Evolutionary conservation across 2,797 vertebrate genomes (phyloP).

Genomic region (Eutrigla gurnardus): DNA sequence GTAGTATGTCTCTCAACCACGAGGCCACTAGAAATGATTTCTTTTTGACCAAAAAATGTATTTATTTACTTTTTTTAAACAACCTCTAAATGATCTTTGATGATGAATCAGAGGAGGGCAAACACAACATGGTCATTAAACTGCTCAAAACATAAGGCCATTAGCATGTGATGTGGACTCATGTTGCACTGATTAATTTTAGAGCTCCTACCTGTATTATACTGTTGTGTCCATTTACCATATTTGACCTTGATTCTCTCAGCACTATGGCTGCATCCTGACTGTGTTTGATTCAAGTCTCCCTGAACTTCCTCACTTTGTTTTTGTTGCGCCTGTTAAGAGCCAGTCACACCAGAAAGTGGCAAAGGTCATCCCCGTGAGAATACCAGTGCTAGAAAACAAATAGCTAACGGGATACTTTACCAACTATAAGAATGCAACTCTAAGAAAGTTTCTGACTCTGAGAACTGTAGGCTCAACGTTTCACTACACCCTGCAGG

Average conservation of each 20-base stretch:
- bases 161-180: neutral
- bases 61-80: neutral
- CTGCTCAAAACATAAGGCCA: neutral
- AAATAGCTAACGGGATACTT: too few relatives aligned
- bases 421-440: neutral
- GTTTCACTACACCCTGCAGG: conserved; percentile 21
- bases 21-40: neutral
- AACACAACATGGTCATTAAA: neutral
- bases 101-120: too few relatives aligned
- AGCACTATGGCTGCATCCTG: neutral
- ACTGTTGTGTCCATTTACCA: neutral
- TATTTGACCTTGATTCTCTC: neutral
- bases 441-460: conserved; percentile 2
- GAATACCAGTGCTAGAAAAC: too few relatives aligned
- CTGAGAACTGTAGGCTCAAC: conserved; percentile 23
- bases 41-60: neutral
- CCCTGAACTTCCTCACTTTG: neutral
- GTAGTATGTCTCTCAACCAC: neutral
- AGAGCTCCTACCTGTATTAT: neutral
- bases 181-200: neutral
- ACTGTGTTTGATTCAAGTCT: neutral
- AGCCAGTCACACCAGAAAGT: neutral
- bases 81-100: neutral
- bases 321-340: neutral
- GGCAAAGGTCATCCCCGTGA: too few relatives aligned